phyloP scores from a whole-genome alignment of 2,888 invertebrate species.

The Sarcophaga variegata region DNA sequence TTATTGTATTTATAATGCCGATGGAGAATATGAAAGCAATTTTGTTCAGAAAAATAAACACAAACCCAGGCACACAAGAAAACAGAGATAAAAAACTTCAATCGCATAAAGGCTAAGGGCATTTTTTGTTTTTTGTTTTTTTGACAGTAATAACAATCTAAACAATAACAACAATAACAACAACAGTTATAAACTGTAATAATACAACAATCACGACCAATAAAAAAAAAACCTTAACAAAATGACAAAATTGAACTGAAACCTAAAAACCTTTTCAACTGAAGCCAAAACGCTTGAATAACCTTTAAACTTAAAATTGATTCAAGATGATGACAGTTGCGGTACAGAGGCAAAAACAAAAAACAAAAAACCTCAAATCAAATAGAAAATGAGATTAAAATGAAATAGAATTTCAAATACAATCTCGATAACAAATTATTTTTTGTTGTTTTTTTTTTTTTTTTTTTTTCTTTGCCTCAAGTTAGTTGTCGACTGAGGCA shows the following conservation, averaged over 20 bases:
- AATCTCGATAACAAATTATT: conserved; percentile 41
- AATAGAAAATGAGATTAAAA: conserved; percentile 17
- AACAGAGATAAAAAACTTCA: conserved; percentile 28
- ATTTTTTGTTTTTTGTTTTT: conserved; percentile 31
- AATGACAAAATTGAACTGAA: conserved; percentile 41
- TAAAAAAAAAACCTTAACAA: conserved; percentile 36
- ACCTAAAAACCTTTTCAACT: conserved; percentile 32
- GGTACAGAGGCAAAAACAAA: conserved; percentile 21
- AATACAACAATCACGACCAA: conserved; percentile 44
- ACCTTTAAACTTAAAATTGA: conserved; percentile 65
- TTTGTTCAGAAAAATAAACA: conserved; percentile 6
- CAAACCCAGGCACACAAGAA: conserved; percentile 11
- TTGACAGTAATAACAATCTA: conserved; percentile 20
- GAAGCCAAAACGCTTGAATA: conserved; percentile 34
- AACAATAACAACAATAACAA: conserved; percentile 27
- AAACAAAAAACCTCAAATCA: background rate
- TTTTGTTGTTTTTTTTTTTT: background rate
- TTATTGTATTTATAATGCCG: background rate
- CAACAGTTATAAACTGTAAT: conserved; percentile 13
- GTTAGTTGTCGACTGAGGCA: conserved; percentile 7
- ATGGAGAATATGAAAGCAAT: conserved; percentile 11
- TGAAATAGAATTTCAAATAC: conserved; percentile 24
- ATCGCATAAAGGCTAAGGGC: conserved; percentile 67
- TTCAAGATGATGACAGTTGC: conserved; percentile 62
- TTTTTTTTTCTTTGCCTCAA: conserved; percentile 23